Base-by-base conservation (phyloP, 2,113 vertebrate genomes). In the Leptodactylus fuscus region DNA sequence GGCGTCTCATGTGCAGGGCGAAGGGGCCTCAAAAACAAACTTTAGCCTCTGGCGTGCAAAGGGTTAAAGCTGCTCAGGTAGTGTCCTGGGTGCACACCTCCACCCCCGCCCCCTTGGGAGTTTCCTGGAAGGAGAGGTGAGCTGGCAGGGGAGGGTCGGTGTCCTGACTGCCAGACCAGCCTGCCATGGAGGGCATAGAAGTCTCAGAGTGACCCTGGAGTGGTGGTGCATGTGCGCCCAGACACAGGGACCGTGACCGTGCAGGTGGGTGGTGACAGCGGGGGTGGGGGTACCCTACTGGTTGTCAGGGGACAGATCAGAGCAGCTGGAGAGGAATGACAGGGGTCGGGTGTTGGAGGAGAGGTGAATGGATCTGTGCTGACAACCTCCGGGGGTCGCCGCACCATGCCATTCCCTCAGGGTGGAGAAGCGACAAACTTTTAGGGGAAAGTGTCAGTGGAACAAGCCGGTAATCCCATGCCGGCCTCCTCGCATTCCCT, bases 1-100 rank as follows among this genome's bases (percentile, higher is more conserved):
- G 9, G 65, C 22, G 4, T 75, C n/a, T 11, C 29, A 12, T 29
- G 13, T 65, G 10, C 60, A 2, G 24, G 7, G 32, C 2, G n/a
- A n/a, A n/a, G n/a, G n/a, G n/a, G n/a, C n/a, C n/a, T 4, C 0
- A 73, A 36, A 20, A 44, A 46, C 3, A 44, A 65, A 62, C 12
- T 32, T 65, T 29, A 11, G 48, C 5, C 9, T 13, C 51, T 58
- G 32, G 83, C 81, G n/a, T 67, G 13, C 75, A 51, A 48, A 16
- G 62, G 48, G 81, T 51, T 81, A 78, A 77, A 10, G 22, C 60
- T 2, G 27, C 60, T 84, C 81, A 83, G 83, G 83, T 78, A 69
- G 46, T 8, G 11, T 10, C 65, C 65, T 41, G 81, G 34, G 82
- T 44, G 81, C 58, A 55, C 10, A 53, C 16, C 32, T 24, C 41